Base-by-base conservation (phyloP, 1,140 invertebrate genomes). In the Polypedilum vanderplanki region DNA sequence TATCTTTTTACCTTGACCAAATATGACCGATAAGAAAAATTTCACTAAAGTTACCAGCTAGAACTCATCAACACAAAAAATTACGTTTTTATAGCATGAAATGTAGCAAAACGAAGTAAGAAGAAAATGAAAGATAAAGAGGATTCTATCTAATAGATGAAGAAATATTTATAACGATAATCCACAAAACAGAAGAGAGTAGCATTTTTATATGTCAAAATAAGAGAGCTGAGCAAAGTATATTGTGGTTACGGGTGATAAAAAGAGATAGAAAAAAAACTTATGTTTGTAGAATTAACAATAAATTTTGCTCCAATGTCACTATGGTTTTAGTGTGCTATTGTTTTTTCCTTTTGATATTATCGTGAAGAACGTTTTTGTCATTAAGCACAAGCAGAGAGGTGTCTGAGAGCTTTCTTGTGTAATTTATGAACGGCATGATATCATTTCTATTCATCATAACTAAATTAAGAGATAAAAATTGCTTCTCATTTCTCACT, bases 271-370 rank as follows among this genome's bases (percentile, higher is more conserved):
- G 46, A 57, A 15, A 15, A 57, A n/a, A 57, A 57, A 57, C 46
- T 57, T 57, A 57, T 57, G 46, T 57, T 57, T 57, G 46, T 57
- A 12, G 46, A 57, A 57, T 57, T 57, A 57, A n/a, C 46, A 57
- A 57, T 57, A 57, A 57, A 57, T 57, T n/a, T 57, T 57, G n/a
- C 46, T 57, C 24, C 15, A 12, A 8, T 57, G 46, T 57, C 46
- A 57, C 46, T 57, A 57, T 57, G 46, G 46, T 57, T 57, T 57
- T 57, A 46, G 24, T 57, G 46, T 57, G 4, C 46, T n/a, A 57
- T 57, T 57, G n/a, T 57, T 57, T n/a, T 57, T 46, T 57, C 12
- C 46, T 57, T 15, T 57, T n/a, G 46, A 12, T 57, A 57, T 57
- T 15, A 46, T 46, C 46, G n/a, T 57, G n/a, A 12, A 57, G 46